Conservation (phyloP, 2,797 vertebrate genomes). For the Alca torda region DNA sequence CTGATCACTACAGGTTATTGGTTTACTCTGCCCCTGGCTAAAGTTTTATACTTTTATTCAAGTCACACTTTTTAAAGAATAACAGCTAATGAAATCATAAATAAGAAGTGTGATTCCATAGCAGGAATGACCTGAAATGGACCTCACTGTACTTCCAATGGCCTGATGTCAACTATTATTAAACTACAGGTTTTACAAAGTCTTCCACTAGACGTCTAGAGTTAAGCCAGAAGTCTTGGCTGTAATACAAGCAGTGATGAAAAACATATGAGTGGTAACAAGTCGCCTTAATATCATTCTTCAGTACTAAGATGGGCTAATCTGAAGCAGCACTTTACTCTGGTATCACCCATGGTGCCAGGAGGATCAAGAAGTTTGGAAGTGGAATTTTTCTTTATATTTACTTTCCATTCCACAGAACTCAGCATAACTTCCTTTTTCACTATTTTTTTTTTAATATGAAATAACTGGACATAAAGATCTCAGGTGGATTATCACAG, state of each 20-base stretch:
- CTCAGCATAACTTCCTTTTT: not conserved
- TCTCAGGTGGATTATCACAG: slow-evolving; percentile 72
- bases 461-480: slow-evolving; percentile 58
- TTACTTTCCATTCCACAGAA: slow-evolving; percentile 33
- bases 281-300: slow-evolving; percentile 81
- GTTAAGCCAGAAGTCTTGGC: slow-evolving; percentile 87
- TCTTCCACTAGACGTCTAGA: slow-evolving; percentile 81
- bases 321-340: slow-evolving; percentile 82
- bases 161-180: slow-evolving; percentile 77
- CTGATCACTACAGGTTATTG: not conserved
- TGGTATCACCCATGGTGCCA: slow-evolving; percentile 82
- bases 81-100: not conserved
- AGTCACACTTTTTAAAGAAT: not conserved
- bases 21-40: not conserved
- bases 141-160: slow-evolving; percentile 70
- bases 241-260: slow-evolving; percentile 87
- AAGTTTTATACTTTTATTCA: not conserved
- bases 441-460: not conserved
- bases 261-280: slow-evolving; percentile 91
- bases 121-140: slow-evolving; percentile 71
- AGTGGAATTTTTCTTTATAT: slow-evolving; percentile 47
- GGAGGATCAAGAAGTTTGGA: slow-evolving; percentile 75
- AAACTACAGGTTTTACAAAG: slow-evolving; percentile 76
- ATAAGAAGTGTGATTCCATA: slow-evolving; percentile 43
- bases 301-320: slow-evolving; percentile 85